A percentile compares a stretch with the other conserved stretches of the same genome.
Conservation (phyloP, 2,888 invertebrate species). For the Myopa testacea region DNA sequence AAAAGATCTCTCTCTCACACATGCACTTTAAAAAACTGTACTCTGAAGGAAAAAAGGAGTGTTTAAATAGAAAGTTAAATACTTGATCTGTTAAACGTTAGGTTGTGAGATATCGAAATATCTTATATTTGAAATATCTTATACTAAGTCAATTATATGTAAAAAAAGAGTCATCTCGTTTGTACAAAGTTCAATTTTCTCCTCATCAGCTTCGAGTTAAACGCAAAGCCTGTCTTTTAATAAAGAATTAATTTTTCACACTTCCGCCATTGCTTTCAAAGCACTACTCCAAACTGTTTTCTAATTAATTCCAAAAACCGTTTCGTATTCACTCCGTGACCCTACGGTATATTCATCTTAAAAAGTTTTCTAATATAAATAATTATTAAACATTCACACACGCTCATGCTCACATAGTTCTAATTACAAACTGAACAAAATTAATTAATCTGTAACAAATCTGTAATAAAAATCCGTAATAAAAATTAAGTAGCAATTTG, state of each 20-base stretch:
- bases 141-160: constrained; percentile 15
- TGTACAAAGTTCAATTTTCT: constrained; percentile 8
- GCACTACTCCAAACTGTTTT: constrained; percentile 9
- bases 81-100: background rate
- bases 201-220: constrained; percentile 10
- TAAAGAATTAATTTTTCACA: constrained; percentile 12
- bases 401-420: constrained; percentile 68
- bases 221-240: constrained; percentile 31
- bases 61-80: constrained; percentile 21
- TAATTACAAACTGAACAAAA: constrained; percentile 34
- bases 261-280: constrained; percentile 25
- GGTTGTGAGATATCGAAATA: constrained; percentile 1
- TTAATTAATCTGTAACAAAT: background rate
- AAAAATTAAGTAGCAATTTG: constrained; percentile 7
- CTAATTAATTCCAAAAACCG: background rate
- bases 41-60: constrained; percentile 4
- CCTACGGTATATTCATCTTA: constrained; percentile 7
- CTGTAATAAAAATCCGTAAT: constrained; percentile 14
- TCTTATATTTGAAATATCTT: background rate
- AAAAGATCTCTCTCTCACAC: constrained; percentile 51
- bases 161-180: background rate
- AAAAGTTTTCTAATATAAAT: constrained; percentile 45
- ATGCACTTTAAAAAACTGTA: constrained; percentile 41
- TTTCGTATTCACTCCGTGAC: constrained; percentile 3
- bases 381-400: constrained; percentile 68